Conservation (phyloP, 2,888 invertebrate species). For the Plebejus melissa region DNA sequence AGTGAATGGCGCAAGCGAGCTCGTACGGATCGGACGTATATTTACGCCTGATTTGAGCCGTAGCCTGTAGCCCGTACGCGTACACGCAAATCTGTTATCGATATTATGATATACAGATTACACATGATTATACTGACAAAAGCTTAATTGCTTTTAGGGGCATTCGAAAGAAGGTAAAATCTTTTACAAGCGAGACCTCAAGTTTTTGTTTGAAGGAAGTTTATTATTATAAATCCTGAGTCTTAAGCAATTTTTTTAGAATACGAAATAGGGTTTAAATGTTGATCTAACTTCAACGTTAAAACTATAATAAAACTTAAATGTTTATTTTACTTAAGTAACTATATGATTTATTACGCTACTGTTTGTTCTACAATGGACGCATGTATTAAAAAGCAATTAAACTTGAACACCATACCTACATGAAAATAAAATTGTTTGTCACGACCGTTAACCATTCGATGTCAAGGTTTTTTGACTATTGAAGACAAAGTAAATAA, state of each 20-base stretch:
- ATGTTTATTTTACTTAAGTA: not conserved
- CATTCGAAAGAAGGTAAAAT: not conserved
- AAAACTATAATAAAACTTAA: not conserved
- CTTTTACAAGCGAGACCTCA: not conserved
- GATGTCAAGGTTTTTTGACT: slow-evolving; percentile 48
- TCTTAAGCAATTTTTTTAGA: no score
- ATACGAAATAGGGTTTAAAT: not conserved
- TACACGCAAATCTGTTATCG: slow-evolving; percentile 50
- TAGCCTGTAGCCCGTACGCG: slow-evolving; percentile 48
- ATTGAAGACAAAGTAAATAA: slow-evolving; percentile 47
- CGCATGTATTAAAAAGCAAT: slow-evolving; percentile 9
- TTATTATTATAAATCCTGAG: no score
- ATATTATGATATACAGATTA: slow-evolving; percentile 22
- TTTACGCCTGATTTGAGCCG: slow-evolving; percentile 65
- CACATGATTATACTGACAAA: not conserved
- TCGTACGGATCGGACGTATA: slow-evolving; percentile 54
- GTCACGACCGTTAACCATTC: slow-evolving; percentile 27
- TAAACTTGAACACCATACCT: not conserved
- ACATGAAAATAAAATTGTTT: slow-evolving; percentile 22
- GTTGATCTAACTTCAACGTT: not conserved
- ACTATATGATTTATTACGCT: not conserved
- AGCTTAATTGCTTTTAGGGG: not conserved
- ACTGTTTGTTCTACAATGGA: slow-evolving; percentile 20
- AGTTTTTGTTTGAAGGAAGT: not conserved
- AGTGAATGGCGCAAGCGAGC: slow-evolving; percentile 70